Conservation (phyloP, 2,888 invertebrate species). For the Archaeoteleia sp. region DNA sequence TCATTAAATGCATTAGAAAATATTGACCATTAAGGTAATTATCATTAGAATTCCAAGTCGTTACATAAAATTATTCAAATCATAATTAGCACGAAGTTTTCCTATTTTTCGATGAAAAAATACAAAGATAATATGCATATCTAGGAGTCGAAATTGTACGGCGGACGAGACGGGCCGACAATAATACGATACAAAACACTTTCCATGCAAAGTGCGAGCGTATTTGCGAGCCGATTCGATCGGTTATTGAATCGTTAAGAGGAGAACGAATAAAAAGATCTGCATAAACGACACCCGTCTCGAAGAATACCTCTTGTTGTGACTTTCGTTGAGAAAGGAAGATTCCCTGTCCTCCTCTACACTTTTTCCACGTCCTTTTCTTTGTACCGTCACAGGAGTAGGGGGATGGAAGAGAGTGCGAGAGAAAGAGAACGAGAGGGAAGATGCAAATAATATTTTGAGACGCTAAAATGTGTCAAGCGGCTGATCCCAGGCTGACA, state of each 20-base stretch:
- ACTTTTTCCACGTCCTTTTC: slow-evolving; percentile 6
- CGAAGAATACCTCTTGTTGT: slow-evolving; percentile 27
- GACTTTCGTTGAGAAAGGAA: slow-evolving; percentile 31
- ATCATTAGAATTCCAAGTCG: too few species aligned
- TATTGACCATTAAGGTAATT: too few species aligned
- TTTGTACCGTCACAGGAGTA: slow-evolving; percentile 15
- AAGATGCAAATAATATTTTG: slow-evolving; percentile 73
- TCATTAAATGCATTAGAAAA: too few species aligned
- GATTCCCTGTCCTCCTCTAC: slow-evolving; percentile 33
- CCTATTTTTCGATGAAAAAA: too few species aligned
- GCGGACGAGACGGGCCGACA: slow-evolving; percentile 17
- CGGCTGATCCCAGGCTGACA: slow-evolving; percentile 70
- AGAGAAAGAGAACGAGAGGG: background rate
- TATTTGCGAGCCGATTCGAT: slow-evolving; percentile 58
- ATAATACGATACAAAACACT: slow-evolving; percentile 24
- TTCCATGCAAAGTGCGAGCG: slow-evolving; percentile 32
- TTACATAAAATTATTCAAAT: too few species aligned
- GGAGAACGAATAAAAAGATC: slow-evolving; percentile 68
- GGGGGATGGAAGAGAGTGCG: too few species aligned
- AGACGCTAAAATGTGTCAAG: slow-evolving; percentile 74
- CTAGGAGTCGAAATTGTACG: slow-evolving; percentile 26
- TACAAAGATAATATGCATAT: slow-evolving; percentile 5
- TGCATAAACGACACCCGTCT: slow-evolving; percentile 60
- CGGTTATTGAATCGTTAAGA: slow-evolving; percentile 75
- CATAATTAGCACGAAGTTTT: too few species aligned